Base-by-base conservation (phyloP, 1,140 invertebrate species). In the Cherax quadricarinatus region DNA sequence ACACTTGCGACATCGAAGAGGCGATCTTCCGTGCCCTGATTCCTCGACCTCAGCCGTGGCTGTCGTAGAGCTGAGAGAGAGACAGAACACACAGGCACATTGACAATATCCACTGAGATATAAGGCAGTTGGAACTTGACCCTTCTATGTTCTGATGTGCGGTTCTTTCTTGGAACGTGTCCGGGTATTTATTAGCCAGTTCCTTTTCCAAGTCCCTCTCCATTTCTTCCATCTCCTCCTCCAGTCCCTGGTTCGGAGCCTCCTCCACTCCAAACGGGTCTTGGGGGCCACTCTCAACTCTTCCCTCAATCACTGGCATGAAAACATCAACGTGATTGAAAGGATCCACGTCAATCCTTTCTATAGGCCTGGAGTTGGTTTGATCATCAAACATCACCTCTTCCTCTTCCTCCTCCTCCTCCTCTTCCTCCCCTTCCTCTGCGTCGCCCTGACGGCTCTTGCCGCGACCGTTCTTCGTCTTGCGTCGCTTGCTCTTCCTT, bases 351-450 rank as follows among this genome's bases (percentile, higher is more conserved):
- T 93, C 93, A 21, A 93, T 91, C 30, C 89, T 83, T 41, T 93
- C 87, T 48, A 93, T 93, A 16, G 90, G 82, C 53, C 87, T 84
- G 60, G 89, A 89, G 57, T 92, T 92, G 48, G 73, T 93, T 82
- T 93, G 84, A 75, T 93, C 93, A 86, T 93, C 93, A 49, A 92
- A 89, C 93, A 93, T 93, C 62, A 93, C 90, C n/a, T 93, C 93
- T 16, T 82, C 85, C 30, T 89, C 89, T 2, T 84, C 79, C 9
- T 70, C 73, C 3, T 73, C 86, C 21, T 93, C 89, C 2, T 88
- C 89, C 86, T 86, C 84, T 57, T 80, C 85, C 7, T 93, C 92
- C 4, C 51, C 85, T 16, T 92, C 85, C 4, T 82, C 75, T 7
- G 75, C 85, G 7, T 30, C 81, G 2, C 30, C 53, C 9, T 85